Evolutionary conservation across 2,888 invertebrate genomes (phyloP).

Genomic region (Noctua comes): DNA sequence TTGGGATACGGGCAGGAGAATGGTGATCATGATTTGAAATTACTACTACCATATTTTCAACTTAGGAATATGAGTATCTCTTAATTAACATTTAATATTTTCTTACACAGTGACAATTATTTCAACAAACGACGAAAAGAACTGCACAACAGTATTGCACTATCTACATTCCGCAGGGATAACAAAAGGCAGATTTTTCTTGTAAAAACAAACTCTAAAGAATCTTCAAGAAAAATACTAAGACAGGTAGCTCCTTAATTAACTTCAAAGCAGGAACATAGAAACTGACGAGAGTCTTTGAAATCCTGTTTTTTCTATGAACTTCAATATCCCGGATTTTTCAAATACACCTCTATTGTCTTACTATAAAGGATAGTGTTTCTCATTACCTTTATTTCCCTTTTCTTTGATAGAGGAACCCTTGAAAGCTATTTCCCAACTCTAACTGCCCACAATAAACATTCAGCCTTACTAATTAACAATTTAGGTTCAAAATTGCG

Average conservation of each 20-base stretch:
- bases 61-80: not conserved
- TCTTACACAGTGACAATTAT: not conserved
- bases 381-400: constrained; percentile 35
- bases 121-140: not conserved
- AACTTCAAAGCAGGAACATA: not conserved
- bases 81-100: not conserved
- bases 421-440: constrained; percentile 19
- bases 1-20: too few relatives aligned
- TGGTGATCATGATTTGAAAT: too few relatives aligned
- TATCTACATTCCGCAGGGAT: not conserved
- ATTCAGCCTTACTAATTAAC: not conserved
- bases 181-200: not conserved
- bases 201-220: not conserved
- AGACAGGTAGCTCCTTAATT: not conserved
- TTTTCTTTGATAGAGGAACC: constrained; percentile 34
- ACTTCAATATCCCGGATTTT: not conserved
- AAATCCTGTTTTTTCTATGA: not conserved
- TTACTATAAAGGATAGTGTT: constrained; percentile 32
- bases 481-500: constrained; percentile 13
- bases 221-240: not conserved
- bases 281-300: not conserved
- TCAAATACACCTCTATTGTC: constrained; percentile 24
- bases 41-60: not conserved
- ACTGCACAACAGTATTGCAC: not conserved
- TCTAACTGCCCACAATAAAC: not conserved